phyloP scores from a whole-genome alignment of 2,113 vertebrate species.

The Ictalurus punctatus region DNA sequence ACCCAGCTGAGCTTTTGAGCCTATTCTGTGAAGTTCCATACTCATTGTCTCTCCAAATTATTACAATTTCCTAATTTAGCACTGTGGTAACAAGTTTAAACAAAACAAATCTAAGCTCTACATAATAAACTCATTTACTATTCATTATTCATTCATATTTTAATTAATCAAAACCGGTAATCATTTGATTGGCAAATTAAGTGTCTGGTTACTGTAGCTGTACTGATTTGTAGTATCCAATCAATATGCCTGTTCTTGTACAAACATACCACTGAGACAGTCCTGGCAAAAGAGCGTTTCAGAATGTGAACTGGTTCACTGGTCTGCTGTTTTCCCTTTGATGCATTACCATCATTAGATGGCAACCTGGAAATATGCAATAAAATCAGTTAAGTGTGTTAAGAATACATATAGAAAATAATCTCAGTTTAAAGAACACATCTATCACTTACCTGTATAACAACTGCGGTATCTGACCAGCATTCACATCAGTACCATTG shows the following conservation, averaged over 20 bases:
- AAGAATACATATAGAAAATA: neutral
- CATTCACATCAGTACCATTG: conserved; percentile 98
- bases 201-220: neutral
- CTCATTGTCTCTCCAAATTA: neutral
- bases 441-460: conserved; percentile 83
- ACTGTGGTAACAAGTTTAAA: neutral
- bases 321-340: conserved; percentile 96
- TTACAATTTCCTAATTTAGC: neutral
- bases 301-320: conserved; percentile 97
- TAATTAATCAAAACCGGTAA: conserved; percentile 6
- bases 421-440: neutral
- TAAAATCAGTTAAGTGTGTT: neutral
- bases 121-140: neutral
- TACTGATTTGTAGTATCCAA: neutral
- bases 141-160: no score
- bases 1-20: neutral
- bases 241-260: neutral
- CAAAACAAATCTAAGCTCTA: neutral
- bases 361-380: conserved; percentile 79
- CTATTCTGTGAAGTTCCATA: neutral
- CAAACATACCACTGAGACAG: conserved; percentile 89
- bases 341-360: conserved; percentile 92
- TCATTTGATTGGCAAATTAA: neutral
- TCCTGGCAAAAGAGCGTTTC: conserved; percentile 94
- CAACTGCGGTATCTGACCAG: conserved; percentile 95